Evolutionary conservation across 2,797 vertebrate genomes (phyloP), one percentile per base, ranked within the genome.

Genomic region (Chrysocyon brachyurus): DNA sequence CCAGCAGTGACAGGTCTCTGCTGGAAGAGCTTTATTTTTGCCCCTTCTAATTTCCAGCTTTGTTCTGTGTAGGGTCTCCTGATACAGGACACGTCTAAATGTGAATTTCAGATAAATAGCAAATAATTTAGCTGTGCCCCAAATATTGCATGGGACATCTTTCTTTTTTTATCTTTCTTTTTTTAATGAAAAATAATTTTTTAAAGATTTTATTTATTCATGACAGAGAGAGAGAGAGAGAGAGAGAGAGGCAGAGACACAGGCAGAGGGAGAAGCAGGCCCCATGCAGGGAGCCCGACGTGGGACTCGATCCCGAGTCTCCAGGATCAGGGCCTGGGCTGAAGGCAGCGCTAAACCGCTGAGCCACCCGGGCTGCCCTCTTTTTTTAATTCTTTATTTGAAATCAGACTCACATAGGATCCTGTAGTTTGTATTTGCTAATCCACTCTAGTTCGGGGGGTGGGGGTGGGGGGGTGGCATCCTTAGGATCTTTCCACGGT

Each of bases 101-200:
- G 54, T 70, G 46, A 89, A 89, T 87, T 86, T 92, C 84, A 79
- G 61, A 77, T 81, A 66, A 82, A 96, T 4, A 77, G 46, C 52
- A 68, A 91, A n/a, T 61, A 83, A 59, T 40, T 49, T 86, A 92
- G 61, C 70, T 93, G 66, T 68, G 40, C 40, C 40, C 40, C 40
- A 46, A 40, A 46, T 46, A 46, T 46, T 46, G 14, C 21, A n/a
- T 12, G 19, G 11, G 40, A 63, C 19, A 75, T 68, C 40, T 46
- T 40, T 40, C 40, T 40, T 46, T 46, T 46, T 46, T 40, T 40
- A 40, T 68, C 40, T 40, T 40, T 40, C 40, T 40, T 46, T 46
- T 46, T 46, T 46, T 46, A 46, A 46, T 46, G 40, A 46, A 46
- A 46, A 46, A 46, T 7, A 46, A 46, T 0, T 46, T 46, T 46